Evolutionary conservation across 1,140 invertebrate species (phyloP), one percentile per base, ranked within the genome.

Genomic region (Paraescarpia echinospica): DNA sequence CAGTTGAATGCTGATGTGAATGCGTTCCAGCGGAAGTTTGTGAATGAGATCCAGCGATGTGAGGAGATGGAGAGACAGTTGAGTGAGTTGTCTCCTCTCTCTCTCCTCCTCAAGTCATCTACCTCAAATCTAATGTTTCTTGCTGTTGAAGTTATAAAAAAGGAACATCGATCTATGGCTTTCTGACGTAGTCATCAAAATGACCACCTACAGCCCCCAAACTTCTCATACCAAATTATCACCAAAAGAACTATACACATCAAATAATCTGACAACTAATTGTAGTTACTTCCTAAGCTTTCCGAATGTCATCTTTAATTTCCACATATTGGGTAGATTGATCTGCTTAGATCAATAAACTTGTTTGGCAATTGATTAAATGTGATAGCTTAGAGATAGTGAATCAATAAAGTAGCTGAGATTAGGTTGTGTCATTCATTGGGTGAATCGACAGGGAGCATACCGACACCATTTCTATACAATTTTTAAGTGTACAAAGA

Each of bases 1-100:
- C 94, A 96, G 95, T 93, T 96, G 88, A 96, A 96, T 93, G 94
- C 95, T 90, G 95, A 96, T 95, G 95, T 96, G 2, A 97, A 96
- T 94, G 95, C 96, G 33, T 97, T 97, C 93, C 96, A 97, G 94
- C 94, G 96, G 35, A 97, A 97, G 94, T 97, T 96, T 96, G 96
- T 97, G 12, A 96, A 96, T 94, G 96, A 96, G 94, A 96, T 96
- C 33, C 93, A 96, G 93, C 93, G 96, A 92, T 96, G 96, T 95
- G 95, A 96, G 94, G 95, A 96, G 94, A 96, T 96, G 95, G 95
- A 96, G 93, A 94, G 96, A 92, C 96, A 96, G 94, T 93, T 96
- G 33, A 93, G 96, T 96, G 35, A 95, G 93, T 77, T 34, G n/a
- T 6, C 89, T 77, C 48, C 18, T 51, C 48, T 18, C 18, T 1